Base-by-base conservation (phyloP, 2,888 invertebrate species). In the Sinotaia quadrata region DNA sequence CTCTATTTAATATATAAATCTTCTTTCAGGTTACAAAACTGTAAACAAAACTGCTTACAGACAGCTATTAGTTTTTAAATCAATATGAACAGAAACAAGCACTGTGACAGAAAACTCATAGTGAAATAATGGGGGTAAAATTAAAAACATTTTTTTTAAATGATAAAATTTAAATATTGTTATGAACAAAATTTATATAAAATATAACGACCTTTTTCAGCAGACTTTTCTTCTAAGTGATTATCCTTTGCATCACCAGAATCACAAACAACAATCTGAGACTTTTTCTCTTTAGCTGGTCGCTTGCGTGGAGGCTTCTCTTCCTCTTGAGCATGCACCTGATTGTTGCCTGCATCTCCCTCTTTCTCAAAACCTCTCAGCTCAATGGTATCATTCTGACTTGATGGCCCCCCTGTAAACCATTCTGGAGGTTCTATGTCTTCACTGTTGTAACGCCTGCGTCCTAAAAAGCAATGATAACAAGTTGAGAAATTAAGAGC, bases 351-450 rank as follows among this genome's bases (percentile, higher is more conserved):
- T 18, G 72, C 68, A 27, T 33, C n/a, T 5, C 44, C 58, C 54
- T 73, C 70, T n/a, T 75, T 72, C 37, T 97, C 96, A 89, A 97
- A 97, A 24, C 97, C 97, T 58, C 94, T 93, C 79, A 97, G 90
- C 88, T 97, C 97, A 81, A 97, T 97, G 44, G 95, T 95, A 82
- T 97, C 97, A 84, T 93, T 90, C 86, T 96, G 94, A 72, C 96
- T 96, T 72, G 94, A 93, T 56, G 97, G 97, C 54, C 96, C 97
- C 71, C 93, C 93, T 69, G 90, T 90, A 81, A 91, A 93, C 95
- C 97, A 96, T 89, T 96, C 96, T 3, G 96, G 96, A 87, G 95
- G 95, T 78, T 94, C 94, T 79, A 92, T 92, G 2, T 80, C 73
- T 21, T 71, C 65, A 36, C 62, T 59, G 27, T 52, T 58, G 31